Evolutionary conservation across 1,140 invertebrate genomes (phyloP).

Genomic region (Oscheius sp.): DNA sequence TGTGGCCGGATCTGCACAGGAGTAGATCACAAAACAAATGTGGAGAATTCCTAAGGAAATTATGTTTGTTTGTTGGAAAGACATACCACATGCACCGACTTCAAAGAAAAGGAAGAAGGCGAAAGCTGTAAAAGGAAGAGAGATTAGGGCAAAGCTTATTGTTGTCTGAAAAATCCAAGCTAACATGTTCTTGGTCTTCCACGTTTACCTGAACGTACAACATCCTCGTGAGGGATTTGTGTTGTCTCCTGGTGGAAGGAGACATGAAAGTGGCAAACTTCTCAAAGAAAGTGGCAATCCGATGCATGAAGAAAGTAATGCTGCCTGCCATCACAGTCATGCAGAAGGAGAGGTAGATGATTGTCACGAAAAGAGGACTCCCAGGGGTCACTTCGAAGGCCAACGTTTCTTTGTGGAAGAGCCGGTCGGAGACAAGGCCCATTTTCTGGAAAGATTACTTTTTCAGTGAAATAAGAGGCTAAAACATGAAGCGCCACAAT

Average conservation of each 20-base stretch:
- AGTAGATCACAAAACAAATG: slow-evolving; percentile 1
- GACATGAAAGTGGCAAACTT: not conserved
- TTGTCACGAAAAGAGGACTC: not conserved
- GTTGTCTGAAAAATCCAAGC: not conserved
- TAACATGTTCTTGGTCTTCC: not conserved
- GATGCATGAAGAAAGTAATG: not conserved
- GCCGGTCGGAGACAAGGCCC: not conserved
- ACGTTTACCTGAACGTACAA: not conserved
- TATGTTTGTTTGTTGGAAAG: not conserved
- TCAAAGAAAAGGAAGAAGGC: not conserved
- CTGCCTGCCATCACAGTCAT: not conserved
- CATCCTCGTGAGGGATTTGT: not conserved
- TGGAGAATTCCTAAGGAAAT: not conserved
- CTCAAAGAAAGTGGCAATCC: not conserved
- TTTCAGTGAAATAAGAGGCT: not conserved
- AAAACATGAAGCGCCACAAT: too few relatives aligned
- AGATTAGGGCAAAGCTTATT: not conserved
- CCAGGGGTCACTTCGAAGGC: not conserved
- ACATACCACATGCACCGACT: not conserved
- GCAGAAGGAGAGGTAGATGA: not conserved
- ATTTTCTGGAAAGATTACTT: not conserved
- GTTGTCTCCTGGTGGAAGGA: not conserved
- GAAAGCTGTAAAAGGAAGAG: not conserved
- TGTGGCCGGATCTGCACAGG: not conserved
- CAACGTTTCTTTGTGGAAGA: not conserved